Evolutionary conservation across 2,797 vertebrate species (phyloP), one percentile per base, ranked within the genome.

Genomic region (Pteropus rufus): DNA sequence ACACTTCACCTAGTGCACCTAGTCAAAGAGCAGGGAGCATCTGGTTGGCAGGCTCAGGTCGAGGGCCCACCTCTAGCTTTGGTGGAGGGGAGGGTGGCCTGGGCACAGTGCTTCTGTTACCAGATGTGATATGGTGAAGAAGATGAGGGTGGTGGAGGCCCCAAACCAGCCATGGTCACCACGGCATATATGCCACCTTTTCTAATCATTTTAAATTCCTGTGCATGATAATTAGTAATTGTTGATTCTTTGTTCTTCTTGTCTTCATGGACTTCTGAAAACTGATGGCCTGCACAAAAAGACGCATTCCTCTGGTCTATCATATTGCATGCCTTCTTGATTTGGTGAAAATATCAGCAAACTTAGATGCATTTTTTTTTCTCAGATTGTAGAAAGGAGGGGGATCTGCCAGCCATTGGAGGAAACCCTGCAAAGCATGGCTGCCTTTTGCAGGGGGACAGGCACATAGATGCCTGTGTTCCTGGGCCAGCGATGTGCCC

Each of bases 31-130:
- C 62, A 70, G 67, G 52, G 34, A 39, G 70, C 75, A 21, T 93
- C 83, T 69, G 91, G 80, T n/a, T 92, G 73, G 92, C 29, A 58
- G 86, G 49, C 67, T 94, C 67, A 36, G 81, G 76, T 87, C 89
- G 73, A 2, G 1, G 49, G 67, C 4, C n/a, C n/a, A 19, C 31
- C 21, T n/a, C 64, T 93, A n/a, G 7, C 56, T 34, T 58, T 41
- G 41, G 41, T 7, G 0, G 52, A 65, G 82, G 29, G 46, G 34
- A 8, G 44, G 39, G 44, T n/a, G 64, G 36, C 31, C 58, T 56
- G 31, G 88, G 85, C 56, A 73, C 9, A n/a, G 34, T 24, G 52
- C 54, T 89, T 82, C 64, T 31, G 14, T 16, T 56, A 10, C 44
- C 12, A 60, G 52, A 23, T 26, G 10, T 0, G 7, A 26, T 39